Conservation (phyloP, 2,113 vertebrate genomes). For the Amphiprion percula region DNA sequence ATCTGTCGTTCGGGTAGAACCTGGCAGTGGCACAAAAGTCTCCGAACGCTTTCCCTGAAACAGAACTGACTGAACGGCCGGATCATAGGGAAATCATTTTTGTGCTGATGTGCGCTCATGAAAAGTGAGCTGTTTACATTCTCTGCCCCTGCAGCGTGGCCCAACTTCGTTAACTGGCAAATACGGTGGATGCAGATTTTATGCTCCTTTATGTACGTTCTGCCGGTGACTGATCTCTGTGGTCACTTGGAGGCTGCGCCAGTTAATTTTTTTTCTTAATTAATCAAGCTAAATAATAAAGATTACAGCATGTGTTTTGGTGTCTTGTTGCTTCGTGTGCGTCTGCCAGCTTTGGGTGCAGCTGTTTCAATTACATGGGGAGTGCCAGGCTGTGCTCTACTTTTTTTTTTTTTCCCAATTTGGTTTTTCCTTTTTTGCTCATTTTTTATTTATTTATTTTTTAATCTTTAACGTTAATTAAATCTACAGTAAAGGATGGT, state of each 20-base stretch:
- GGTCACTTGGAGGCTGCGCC: neutral
- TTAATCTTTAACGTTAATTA: neutral
- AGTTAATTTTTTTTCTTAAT: neutral
- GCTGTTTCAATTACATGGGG: neutral
- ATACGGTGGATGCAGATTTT: neutral
- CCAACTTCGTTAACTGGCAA: too few species aligned
- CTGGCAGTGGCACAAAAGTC: neutral
- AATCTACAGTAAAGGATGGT: neutral
- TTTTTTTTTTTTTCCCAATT: neutral
- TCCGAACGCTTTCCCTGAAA: neutral
- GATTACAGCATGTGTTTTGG: neutral
- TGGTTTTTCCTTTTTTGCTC: neutral
- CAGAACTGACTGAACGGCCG: neutral
- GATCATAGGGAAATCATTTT: neutral
- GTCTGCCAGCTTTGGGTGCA: neutral
- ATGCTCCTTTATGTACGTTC: neutral
- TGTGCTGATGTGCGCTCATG: too few species aligned
- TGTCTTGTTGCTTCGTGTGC: neutral
- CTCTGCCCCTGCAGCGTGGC: too few species aligned
- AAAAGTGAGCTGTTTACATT: too few species aligned
- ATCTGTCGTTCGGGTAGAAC: neutral
- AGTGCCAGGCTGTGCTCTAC: neutral
- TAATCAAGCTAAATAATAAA: neutral
- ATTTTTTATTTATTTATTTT: neutral
- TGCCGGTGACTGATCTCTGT: neutral